phyloP scores from a whole-genome alignment of 2,113 vertebrate species.

The Canis aureus region DNA sequence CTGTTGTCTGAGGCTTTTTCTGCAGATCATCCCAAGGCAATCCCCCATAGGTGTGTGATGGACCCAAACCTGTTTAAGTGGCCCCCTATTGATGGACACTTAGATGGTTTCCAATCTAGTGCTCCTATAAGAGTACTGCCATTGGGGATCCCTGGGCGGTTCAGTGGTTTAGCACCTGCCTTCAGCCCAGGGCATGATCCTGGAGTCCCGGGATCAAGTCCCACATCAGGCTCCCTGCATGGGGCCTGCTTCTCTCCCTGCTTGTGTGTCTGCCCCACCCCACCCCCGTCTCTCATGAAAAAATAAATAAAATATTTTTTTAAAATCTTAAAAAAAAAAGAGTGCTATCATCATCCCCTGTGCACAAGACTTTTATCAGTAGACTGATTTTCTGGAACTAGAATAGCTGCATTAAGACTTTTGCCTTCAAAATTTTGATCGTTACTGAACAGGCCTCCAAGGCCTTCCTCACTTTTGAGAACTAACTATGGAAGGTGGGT shows the following conservation, averaged over 20 bases:
- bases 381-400: background rate
- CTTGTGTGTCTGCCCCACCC: too few relatives aligned
- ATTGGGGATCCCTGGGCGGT: too few relatives aligned
- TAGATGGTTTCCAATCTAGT: background rate
- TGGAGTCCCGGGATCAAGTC: too few relatives aligned
- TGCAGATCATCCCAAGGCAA: background rate
- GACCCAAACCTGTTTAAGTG: background rate
- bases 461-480: background rate
- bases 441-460: background rate
- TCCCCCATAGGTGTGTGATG: fast-evolving
- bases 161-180: too few relatives aligned
- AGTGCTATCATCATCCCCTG: background rate
- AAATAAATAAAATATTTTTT: too few relatives aligned
- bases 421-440: background rate
- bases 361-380: background rate
- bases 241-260: too few relatives aligned
- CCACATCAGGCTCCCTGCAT: too few relatives aligned
- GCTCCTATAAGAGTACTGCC: background rate
- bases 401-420: background rate
- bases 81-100: background rate
- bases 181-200: too few relatives aligned
- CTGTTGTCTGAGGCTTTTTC: fast-evolving
- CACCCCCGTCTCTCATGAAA: too few relatives aligned
- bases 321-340: too few relatives aligned
- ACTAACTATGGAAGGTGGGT: background rate